Evolutionary conservation across 2,113 vertebrate species (phyloP), one percentile per base, ranked within the genome.

Genomic region (Triplophysa rosa): DNA sequence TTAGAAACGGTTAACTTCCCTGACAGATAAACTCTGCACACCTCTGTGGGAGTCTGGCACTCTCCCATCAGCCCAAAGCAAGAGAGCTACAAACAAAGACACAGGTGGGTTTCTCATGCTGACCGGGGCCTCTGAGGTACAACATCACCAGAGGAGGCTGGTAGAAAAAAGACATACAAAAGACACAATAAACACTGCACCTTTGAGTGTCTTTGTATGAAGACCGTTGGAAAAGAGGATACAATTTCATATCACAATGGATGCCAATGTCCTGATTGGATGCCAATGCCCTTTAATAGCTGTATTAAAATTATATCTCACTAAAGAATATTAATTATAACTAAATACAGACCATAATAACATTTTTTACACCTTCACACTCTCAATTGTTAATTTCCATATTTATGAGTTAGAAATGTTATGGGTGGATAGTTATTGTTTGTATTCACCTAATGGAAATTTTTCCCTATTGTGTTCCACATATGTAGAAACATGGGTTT

Each of bases 121-220:
- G 33, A 37, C 33, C 33, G 0, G 85, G 4, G 8, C 65, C 88
- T 89, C 90, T 91, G 88, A 91, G 16, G 79, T 11, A 78, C 78
- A 81, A 78, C 80, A 67, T 84, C 82, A 1, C 67, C 29, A 29
- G 29, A 29, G 29, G 4, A 29, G 29, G 29, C 29, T 29, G 29
- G 29, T 82, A 80, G 76, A 83, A 84, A 52, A 7, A 76, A 74
- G 17, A 62, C 42, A 65, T 23, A 91, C 88, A 93, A 91, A 91
- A 65, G 87, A 84, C 88, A 90, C 89, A 91, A 91, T 91, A 89
- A 84, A 7, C 84, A 90, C 89, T 92, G 89, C 91, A 66, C 76
- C 67, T 81, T 58, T 89, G 79, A 90, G 89, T 88, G 72, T 83
- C 64, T 83, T 59, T 83, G 84, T 83, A 86, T 87, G 75, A 70